A percentile compares a stretch with the other conserved stretches of the same genome.
These are phyloP conservation scores for Philaethria dido DNA, from an alignment of 2,888 invertebrate species.

Conservation along the genomic window DNA sequence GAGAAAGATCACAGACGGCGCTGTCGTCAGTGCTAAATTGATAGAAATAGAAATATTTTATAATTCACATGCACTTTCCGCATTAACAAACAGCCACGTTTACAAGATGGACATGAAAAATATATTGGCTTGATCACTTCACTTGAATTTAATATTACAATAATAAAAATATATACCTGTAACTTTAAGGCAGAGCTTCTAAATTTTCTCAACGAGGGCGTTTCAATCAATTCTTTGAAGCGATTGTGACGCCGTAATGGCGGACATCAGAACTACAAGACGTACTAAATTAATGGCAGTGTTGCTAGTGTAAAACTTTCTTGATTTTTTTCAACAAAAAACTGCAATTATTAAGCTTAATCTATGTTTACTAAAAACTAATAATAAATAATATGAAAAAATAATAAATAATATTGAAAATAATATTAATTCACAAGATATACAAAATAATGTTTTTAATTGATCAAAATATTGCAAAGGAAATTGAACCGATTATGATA, in stretches of 20 bases:
- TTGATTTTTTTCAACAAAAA: background rate
- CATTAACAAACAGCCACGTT: conserved; percentile 29
- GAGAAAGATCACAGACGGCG: conserved; percentile 67
- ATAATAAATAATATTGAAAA: too few species aligned
- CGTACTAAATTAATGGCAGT: conserved; percentile 9
- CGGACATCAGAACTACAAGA: conserved; percentile 48
- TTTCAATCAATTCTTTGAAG: conserved; percentile 66
- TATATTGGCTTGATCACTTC: conserved; percentile 6
- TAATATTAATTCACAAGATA: too few species aligned
- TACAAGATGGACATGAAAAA: conserved; percentile 9
- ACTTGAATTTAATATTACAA: conserved; percentile 16
- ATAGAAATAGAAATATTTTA: conserved; percentile 35
- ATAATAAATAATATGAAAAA: too few species aligned
- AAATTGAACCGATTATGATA: background rate
- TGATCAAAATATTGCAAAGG: too few species aligned
- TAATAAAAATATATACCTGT: conserved; percentile 46
- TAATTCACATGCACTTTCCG: conserved; percentile 18
- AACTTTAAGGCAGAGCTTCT: conserved; percentile 55
- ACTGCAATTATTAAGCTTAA: background rate
- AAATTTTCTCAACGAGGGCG: conserved; percentile 75
- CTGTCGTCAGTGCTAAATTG: conserved; percentile 65
- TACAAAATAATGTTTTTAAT: too few species aligned
- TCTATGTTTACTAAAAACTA: background rate
- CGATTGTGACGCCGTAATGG: conserved; percentile 77
- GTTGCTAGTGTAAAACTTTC: background rate